Evolutionary conservation across 2,113 vertebrate genomes (phyloP).

Genomic region (Gulo gulo): DNA sequence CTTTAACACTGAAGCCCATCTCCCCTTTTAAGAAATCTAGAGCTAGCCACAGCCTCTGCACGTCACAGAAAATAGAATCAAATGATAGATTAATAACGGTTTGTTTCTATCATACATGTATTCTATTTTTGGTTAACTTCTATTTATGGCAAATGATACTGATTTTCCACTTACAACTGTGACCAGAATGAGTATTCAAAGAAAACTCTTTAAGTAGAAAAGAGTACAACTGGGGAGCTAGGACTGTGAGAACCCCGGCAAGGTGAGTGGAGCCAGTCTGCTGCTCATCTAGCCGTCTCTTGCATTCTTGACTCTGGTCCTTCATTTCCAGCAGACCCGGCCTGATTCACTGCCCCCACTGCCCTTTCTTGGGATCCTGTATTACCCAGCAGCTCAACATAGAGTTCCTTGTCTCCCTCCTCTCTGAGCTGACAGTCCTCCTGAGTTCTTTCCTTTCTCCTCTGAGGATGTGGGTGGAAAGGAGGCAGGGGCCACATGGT

Average conservation of each 20-base stretch:
- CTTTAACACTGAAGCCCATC: neutral
- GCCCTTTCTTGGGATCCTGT: neutral
- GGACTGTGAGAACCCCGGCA: neutral
- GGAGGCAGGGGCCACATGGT: neutral
- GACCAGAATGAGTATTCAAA: neutral
- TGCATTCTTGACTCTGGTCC: neutral
- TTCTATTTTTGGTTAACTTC: neutral
- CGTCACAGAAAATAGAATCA: neutral
- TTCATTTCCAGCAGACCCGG: neutral
- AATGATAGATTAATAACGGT: neutral
- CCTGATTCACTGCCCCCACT: neutral
- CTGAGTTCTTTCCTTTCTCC: neutral
- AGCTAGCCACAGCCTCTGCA: neutral
- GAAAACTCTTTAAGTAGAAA: neutral
- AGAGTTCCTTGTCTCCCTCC: neutral
- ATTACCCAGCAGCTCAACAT: neutral
- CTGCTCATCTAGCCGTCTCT: neutral
- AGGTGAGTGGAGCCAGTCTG: no score
- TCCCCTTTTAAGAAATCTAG: neutral
- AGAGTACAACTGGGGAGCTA: neutral
- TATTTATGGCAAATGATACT: neutral
- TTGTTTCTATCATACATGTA: neutral
- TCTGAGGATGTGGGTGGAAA: neutral
- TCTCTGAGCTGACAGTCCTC: neutral
- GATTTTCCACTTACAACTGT: neutral